Base-by-base conservation (phyloP, 2,113 vertebrate genomes). In the Mesoclemmys tuberculata region DNA sequence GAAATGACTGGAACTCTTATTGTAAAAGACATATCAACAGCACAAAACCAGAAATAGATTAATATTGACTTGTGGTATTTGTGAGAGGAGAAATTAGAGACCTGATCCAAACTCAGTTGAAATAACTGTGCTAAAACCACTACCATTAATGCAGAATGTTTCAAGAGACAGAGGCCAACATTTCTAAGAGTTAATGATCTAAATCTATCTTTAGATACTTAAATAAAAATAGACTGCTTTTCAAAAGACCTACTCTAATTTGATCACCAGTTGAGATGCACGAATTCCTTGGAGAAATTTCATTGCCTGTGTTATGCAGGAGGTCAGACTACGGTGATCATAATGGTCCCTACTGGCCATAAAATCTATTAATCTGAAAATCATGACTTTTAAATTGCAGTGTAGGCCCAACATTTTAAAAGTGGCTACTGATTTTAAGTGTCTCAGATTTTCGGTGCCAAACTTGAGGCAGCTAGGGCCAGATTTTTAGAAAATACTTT, bases 191-290 rank as follows among this genome's bases (percentile, higher is more conserved):
- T 21, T n/a, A 86, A 56, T 19, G 86, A 83, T 38, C 88, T 8
- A 75, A 61, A 18, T 44, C 22, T 19, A 41, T 38, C 26, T 44
- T 75, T 44, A 13, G n/a, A 22, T 75, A 75, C 61, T 68, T 35
- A 68, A n/a, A 68, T 27, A 24, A 78, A 94, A 94, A 54, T 3
- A 56, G 49, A 48, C 8, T 71, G 44, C 93, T 31, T 58, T 88
- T 41, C 82, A 24, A 55, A 91, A 68, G 35, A n/a, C 18, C n/a
- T 16, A 68, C 18, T 38, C 8, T 68, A 68, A 16, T 68, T 68
- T 18, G 18, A 16, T 31, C 31, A 19, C 29, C 35, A 35, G 14
- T 35, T n/a, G 16, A 64, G 61, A 18, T n/a, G 31, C 4, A 64
- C 31, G 61, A 35, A 64, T 64, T 4, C 35, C 64, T 38, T 68